These are phyloP conservation scores for Bombylius discolor DNA, from an alignment of 2,888 invertebrate genomes.

Conservation along the genomic window DNA sequence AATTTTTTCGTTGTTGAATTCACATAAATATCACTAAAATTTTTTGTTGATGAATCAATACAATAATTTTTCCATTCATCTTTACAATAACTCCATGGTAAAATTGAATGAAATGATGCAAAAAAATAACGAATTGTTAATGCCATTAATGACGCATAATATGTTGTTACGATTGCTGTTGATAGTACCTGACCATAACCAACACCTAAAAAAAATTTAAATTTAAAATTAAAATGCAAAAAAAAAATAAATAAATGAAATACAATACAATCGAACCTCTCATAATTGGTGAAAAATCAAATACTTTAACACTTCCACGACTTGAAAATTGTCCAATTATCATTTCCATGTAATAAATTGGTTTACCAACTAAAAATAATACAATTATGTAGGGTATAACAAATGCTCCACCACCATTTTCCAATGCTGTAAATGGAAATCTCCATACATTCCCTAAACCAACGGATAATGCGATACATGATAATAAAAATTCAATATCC, in stretches of 20 bases:
- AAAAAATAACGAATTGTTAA: slow-evolving; percentile 49
- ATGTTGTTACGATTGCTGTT: slow-evolving; percentile 45
- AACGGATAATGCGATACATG: slow-evolving; percentile 44
- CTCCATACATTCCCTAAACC: slow-evolving; percentile 56
- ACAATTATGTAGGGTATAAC: slow-evolving; percentile 53
- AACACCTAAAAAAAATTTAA: slow-evolving; percentile 34
- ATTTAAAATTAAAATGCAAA: not conserved
- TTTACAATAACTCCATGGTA: slow-evolving; percentile 52
- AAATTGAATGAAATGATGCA: slow-evolving; percentile 43
- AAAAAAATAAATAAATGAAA: not conserved
- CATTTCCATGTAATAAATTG: slow-evolving; percentile 61
- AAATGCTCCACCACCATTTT: slow-evolving; percentile 55
- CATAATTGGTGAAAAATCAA: slow-evolving; percentile 51
- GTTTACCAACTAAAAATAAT: slow-evolving; percentile 49
- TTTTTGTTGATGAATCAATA: slow-evolving; percentile 23
- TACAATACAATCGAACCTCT: slow-evolving; percentile 42
- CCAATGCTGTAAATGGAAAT: slow-evolving; percentile 50
- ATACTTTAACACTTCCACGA: slow-evolving; percentile 51
- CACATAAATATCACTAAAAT: not conserved
- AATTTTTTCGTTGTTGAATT: slow-evolving; percentile 15
- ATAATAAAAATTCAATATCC: slow-evolving; percentile 51
- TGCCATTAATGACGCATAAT: slow-evolving; percentile 55
- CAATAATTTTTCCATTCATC: slow-evolving; percentile 39
- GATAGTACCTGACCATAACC: slow-evolving; percentile 44
- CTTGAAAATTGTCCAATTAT: slow-evolving; percentile 59